Evolutionary conservation across 2,888 invertebrate genomes (phyloP).

Genomic region (Drosophila longiperda): DNA sequence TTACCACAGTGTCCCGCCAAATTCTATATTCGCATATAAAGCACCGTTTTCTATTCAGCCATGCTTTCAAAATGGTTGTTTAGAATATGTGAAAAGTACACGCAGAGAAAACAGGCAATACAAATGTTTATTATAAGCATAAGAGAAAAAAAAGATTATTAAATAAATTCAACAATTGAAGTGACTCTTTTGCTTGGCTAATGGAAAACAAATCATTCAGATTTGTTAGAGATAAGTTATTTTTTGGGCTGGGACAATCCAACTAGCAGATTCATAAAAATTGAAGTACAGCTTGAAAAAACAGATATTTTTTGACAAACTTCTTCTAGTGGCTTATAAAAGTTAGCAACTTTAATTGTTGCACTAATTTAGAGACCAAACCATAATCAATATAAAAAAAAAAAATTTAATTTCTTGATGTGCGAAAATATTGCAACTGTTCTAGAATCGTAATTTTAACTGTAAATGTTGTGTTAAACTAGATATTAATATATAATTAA

Average conservation of each 20-base stretch:
- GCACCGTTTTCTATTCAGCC: slow-evolving; percentile 21
- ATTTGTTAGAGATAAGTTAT: no score
- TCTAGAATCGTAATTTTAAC: no score
- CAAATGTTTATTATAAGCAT: background rate
- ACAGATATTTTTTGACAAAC: background rate
- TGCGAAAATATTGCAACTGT: no score
- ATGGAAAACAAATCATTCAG: no score
- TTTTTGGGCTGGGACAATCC: no score
- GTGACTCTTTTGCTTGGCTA: background rate
- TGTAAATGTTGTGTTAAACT: background rate
- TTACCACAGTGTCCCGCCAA: slow-evolving; percentile 18
- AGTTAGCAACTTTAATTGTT: no score
- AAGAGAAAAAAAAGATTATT: no score
- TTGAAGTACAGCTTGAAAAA: background rate
- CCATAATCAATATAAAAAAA: no score
- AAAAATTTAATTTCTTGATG: no score
- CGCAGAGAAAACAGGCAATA: slow-evolving; percentile 8
- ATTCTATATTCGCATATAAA: slow-evolving; percentile 10
- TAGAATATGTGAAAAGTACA: slow-evolving; percentile 57
- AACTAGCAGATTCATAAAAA: no score
- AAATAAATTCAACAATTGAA: background rate
- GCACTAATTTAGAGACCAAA: no score
- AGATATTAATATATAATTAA: background rate
- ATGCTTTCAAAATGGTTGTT: slow-evolving; percentile 63
- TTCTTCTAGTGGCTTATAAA: background rate